Evolutionary conservation across 1,140 invertebrate genomes (phyloP), one percentile per base, ranked within the genome.

Genomic region (Parapsyche elsis): DNA sequence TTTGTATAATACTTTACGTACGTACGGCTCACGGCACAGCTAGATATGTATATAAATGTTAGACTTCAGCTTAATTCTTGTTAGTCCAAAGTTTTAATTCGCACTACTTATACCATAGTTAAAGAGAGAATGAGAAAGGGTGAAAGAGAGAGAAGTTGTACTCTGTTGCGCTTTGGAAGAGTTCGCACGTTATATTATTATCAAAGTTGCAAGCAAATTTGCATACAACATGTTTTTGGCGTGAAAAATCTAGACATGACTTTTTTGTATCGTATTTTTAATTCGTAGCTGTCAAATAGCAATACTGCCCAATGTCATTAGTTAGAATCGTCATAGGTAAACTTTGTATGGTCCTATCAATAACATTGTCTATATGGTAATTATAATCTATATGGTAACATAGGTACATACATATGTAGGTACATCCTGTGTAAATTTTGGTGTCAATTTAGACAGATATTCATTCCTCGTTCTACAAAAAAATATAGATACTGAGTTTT

Each of bases 61-160:
- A 82, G 81, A 82, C 81, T 80, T 76, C 70, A 87, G 86, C 86
- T 87, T 88, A 88, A 88, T 86, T 87, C 88, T 87, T 88, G 88
- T 88, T 88, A 88, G 88, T 87, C 86, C 84, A 87, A 88, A 88
- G 88, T 88, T 88, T 88, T 88, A 88, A 88, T 88, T 88, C 88
- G 84, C 84, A 84, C 85, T 87, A 87, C 84, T 88, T 87, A 86
- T 84, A 83, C 64, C 71, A 59, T 79, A 79, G 81, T 81, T 83
- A 78, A 74, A 76, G 26, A 30, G 74, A 46, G 38, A 53, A 53
- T 38, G 16, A 2, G 2, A 16, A 4, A 53, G 12, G 49, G 10
- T 14, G 49, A 16, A 14, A 53, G 49, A 53, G 12, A 53, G 49
- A 57, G 30, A 38, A 4, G 59, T 53, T 71, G 38, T 67, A n/a